Evolutionary conservation across 1,140 invertebrate genomes (phyloP).

Genomic region (Drosophila saltans): DNA sequence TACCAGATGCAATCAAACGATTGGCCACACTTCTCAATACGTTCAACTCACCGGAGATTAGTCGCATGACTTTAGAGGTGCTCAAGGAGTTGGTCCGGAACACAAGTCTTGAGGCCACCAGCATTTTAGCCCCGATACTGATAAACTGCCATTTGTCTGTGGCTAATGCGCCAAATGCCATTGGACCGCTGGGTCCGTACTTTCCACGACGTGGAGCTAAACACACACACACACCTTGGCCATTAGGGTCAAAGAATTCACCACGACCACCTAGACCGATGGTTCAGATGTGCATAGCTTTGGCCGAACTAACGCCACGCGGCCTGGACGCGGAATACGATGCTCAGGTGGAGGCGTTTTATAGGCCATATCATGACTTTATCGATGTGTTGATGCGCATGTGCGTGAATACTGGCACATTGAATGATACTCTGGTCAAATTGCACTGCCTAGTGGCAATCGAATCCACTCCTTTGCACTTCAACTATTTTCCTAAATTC

Average conservation of each 20-base stretch:
- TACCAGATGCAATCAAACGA: slow-evolving; percentile 92
- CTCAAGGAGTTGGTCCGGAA: slow-evolving; percentile 93
- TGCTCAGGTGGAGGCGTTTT: slow-evolving; percentile 90
- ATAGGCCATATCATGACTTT: slow-evolving; percentile 91
- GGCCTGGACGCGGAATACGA: slow-evolving; percentile 92
- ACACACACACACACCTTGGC: slow-evolving; percentile 61
- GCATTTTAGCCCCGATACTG: slow-evolving; percentile 92
- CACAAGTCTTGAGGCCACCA: slow-evolving; percentile 91
- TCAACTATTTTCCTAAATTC: slow-evolving; percentile 82
- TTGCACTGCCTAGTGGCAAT: slow-evolving; percentile 80
- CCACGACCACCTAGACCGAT: slow-evolving; percentile 90
- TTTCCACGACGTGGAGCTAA: slow-evolving; percentile 78
- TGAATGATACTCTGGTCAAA: slow-evolving; percentile 80
- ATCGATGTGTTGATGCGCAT: slow-evolving; percentile 95
- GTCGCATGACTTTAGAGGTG: slow-evolving; percentile 91
- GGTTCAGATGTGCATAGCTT: slow-evolving; percentile 94
- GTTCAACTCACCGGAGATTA: slow-evolving; percentile 93
- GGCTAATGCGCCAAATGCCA: slow-evolving; percentile 90
- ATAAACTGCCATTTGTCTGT: slow-evolving; percentile 92
- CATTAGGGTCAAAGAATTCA: slow-evolving; percentile 76
- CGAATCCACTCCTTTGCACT: slow-evolving; percentile 79
- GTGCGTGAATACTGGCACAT: slow-evolving; percentile 86
- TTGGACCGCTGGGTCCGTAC: slow-evolving; percentile 83
- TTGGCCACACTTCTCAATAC: slow-evolving; percentile 94
- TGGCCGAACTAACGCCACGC: slow-evolving; percentile 85